Evolutionary conservation across 2,113 vertebrate species (phyloP).

Genomic region (Bubalus kerabau): DNA sequence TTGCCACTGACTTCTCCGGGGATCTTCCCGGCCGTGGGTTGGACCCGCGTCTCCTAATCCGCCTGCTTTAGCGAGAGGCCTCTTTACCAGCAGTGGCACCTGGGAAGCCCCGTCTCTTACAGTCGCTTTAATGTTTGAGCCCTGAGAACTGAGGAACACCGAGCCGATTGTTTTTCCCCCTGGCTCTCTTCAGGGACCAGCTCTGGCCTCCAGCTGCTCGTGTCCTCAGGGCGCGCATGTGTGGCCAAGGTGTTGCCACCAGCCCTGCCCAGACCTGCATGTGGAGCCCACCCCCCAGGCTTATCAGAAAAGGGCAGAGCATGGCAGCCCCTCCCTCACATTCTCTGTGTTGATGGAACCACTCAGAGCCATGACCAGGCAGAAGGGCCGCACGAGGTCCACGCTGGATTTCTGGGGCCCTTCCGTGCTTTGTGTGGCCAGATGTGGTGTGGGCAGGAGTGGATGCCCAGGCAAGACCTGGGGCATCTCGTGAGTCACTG

Average conservation of each 20-base stretch:
- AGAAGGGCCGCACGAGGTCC: not conserved
- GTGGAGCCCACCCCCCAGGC: not conserved
- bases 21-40: not conserved
- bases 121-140: not conserved
- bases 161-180: accelerated
- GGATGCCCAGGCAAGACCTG: not conserved
- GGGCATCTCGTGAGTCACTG: not conserved
- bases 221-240: accelerated
- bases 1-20: not conserved
- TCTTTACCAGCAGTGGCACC: not conserved
- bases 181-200: no score
- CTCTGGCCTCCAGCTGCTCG: not conserved
- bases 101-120: not conserved
- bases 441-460: not conserved
- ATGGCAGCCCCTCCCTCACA: accelerated
- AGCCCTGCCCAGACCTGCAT: not conserved
- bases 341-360: accelerated
- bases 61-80: not conserved
- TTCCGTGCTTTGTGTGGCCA: not conserved
- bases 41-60: not conserved
- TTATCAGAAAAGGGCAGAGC: not conserved
- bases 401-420: not conserved
- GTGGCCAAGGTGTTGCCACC: not conserved
- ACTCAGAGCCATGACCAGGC: not conserved
- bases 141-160: not conserved